These are phyloP conservation scores for Malurus melanocephalus DNA, from an alignment of 2,113 vertebrate genomes.

Conservation along the genomic window DNA sequence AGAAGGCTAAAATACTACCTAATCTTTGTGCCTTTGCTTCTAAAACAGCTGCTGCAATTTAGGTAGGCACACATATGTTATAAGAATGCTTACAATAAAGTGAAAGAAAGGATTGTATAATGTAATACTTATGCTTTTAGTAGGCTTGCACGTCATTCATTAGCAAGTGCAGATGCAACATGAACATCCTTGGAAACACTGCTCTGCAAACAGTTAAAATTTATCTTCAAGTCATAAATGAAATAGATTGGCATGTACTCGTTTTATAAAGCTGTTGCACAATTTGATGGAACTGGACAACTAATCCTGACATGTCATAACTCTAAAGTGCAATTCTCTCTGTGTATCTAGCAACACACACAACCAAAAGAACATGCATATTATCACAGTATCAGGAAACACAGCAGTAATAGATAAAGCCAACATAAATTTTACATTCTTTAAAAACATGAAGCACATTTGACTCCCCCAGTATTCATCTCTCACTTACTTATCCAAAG, in stretches of 20 bases:
- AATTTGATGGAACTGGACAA: constrained; percentile 6
- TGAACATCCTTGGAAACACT: not conserved
- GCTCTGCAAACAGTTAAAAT: constrained; percentile 1
- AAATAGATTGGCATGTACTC: not conserved
- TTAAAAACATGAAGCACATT: not conserved
- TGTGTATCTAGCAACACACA: not conserved
- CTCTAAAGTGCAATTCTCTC: not conserved
- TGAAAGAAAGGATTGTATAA: not conserved
- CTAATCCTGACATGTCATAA: not conserved
- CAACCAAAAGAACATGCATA: not conserved
- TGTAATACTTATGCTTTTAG: not conserved
- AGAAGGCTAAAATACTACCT: not conserved
- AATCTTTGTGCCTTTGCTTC: not conserved
- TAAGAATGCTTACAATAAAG: not conserved
- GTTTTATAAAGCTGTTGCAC: constrained; percentile 3
- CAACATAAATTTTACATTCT: not conserved
- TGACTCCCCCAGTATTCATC: not conserved
- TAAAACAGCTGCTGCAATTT: not conserved
- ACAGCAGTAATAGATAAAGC: not conserved
- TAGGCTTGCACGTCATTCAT: not conserved
- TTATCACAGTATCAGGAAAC: not conserved
- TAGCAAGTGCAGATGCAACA: not conserved
- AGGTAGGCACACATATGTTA: accelerated
- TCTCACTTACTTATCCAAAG: not conserved
- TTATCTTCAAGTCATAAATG: constrained; percentile 19